phyloP scores from a whole-genome alignment of 2,888 invertebrate genomes.

The Papilio elwesi region DNA sequence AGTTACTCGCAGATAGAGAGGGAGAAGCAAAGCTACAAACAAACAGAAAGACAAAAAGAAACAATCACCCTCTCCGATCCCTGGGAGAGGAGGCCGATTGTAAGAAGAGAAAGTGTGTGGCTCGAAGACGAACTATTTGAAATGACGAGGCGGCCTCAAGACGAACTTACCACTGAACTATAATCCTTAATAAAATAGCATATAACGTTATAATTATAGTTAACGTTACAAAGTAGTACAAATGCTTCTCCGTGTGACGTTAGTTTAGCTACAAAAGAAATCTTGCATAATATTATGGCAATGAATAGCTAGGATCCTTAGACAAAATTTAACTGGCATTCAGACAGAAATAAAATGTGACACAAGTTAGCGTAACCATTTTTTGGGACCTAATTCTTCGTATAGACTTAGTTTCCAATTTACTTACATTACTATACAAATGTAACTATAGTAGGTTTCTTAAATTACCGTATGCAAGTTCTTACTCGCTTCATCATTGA shows the following conservation, averaged over 20 bases:
- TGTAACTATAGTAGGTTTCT: too few relatives aligned
- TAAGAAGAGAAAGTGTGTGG: constrained; percentile 85
- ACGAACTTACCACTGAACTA: constrained; percentile 94
- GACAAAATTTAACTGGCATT: not conserved
- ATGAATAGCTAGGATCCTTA: not conserved
- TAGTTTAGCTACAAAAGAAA: constrained; percentile 16
- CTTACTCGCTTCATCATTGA: too few relatives aligned
- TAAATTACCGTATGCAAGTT: too few relatives aligned
- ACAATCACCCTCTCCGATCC: constrained; percentile 76
- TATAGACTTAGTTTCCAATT: too few relatives aligned
- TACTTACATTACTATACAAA: too few relatives aligned
- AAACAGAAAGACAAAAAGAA: constrained; percentile 71
- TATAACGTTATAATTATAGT: constrained; percentile 10
- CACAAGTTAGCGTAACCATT: too few relatives aligned
- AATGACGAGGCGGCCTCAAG: constrained; percentile 93
- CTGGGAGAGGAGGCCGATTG: constrained; percentile 79
- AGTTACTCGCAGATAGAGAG: constrained; percentile 63
- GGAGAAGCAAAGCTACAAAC: constrained; percentile 60
- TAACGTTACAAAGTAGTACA: constrained; percentile 34
- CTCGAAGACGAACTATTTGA: constrained; percentile 92
- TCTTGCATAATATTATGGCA: constrained; percentile 4
- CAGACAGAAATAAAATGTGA: not conserved
- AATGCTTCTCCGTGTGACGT: constrained; percentile 18
- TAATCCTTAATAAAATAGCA: constrained; percentile 60
- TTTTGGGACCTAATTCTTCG: too few relatives aligned